Percentiles rank a stretch among this genome's conserved stretches.
Evolutionary conservation across 2,113 vertebrate species (phyloP).

Genomic region (Leucopternis melanops): DNA sequence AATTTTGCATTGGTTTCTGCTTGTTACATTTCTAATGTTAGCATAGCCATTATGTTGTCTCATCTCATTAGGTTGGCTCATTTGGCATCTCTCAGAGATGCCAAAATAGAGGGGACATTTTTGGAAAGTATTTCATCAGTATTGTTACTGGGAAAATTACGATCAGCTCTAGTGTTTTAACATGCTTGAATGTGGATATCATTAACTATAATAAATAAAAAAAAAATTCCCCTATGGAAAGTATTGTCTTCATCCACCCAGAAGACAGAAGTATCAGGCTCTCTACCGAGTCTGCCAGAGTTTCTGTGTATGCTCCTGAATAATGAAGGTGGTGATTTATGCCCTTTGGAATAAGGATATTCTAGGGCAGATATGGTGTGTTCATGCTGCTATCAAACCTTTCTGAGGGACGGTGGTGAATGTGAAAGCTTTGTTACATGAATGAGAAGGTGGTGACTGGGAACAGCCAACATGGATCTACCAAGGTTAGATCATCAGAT

Average conservation of each 20-base stretch:
- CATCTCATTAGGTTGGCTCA: background rate
- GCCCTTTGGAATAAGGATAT: background rate
- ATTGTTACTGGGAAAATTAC: background rate
- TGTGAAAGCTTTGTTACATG: background rate
- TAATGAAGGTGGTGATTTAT: background rate
- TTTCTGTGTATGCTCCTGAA: background rate
- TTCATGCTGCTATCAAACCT: background rate
- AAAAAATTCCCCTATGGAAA: background rate
- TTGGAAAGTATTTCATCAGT: background rate
- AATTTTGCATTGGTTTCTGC: conserved; percentile 3
- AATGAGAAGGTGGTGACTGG: background rate
- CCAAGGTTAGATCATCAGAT: background rate
- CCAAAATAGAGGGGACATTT: background rate
- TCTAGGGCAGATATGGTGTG: background rate
- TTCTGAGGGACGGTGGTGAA: background rate
- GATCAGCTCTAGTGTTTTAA: background rate
- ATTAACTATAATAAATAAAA: background rate
- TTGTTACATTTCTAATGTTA: background rate
- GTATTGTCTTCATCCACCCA: background rate
- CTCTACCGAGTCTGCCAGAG: background rate
- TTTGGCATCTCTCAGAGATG: background rate
- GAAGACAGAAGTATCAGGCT: background rate
- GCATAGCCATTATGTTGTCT: background rate
- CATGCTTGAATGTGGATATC: background rate
- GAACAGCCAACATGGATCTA: background rate